Evolutionary conservation across 2,113 vertebrate species (phyloP).

Genomic region (Micronisus gabar): DNA sequence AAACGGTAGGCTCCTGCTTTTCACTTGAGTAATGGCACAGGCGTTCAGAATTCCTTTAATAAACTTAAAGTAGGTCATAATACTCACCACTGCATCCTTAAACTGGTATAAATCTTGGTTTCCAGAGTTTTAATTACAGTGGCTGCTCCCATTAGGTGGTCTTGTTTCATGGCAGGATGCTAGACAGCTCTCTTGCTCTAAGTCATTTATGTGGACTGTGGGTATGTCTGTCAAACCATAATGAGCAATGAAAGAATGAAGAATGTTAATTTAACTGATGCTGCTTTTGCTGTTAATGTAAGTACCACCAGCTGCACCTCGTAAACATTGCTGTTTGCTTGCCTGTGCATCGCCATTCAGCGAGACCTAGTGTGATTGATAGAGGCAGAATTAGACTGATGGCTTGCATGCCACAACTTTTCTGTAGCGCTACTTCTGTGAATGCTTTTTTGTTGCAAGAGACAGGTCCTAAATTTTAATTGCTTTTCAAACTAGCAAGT

Average conservation of each 20-base stretch:
- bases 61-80: conserved; percentile 61
- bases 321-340: conserved; percentile 62
- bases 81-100: conserved; percentile 48
- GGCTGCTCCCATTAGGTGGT: conserved; percentile 65
- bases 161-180: conserved; percentile 62
- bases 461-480: conserved; percentile 73
- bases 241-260: conserved; percentile 71
- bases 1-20: background rate
- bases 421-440: conserved; percentile 6
- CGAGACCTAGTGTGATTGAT: conserved; percentile 56
- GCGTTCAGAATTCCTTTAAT: conserved; percentile 12
- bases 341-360: conserved; percentile 13
- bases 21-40: background rate
- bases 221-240: conserved; percentile 69
- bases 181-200: conserved; percentile 55
- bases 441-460: conserved; percentile 53
- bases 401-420: conserved; percentile 28
- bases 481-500: conserved; percentile 62
- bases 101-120: conserved; percentile 63
- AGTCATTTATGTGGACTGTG: conserved; percentile 68
- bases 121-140: conserved; percentile 68
- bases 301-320: conserved; percentile 71
- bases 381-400: conserved; percentile 64
- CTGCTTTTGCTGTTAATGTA: conserved; percentile 69
- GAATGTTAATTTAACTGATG: conserved; percentile 74